These are phyloP conservation scores for Pygoscelis adeliae DNA, from an alignment of 2,113 vertebrate genomes.

Conservation along the genomic window DNA sequence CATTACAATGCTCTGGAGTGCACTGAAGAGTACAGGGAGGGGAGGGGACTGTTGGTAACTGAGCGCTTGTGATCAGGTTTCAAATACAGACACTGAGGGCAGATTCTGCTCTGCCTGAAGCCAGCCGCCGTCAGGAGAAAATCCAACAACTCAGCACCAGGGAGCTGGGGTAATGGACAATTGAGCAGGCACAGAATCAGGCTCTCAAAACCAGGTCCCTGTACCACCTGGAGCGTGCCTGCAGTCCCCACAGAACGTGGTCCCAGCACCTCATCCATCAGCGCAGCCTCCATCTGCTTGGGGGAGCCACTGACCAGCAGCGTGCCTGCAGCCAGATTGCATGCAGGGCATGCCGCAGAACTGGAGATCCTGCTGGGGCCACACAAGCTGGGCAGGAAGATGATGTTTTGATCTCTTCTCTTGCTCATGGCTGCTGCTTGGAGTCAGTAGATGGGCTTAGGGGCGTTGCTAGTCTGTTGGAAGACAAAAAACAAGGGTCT, in stretches of 20 bases:
- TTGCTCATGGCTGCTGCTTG: not conserved
- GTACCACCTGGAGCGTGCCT: not conserved
- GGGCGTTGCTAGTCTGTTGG: not conserved
- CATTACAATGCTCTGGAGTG: conserved; percentile 38
- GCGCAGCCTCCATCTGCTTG: not conserved
- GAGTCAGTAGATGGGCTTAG: not conserved
- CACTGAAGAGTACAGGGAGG: not conserved
- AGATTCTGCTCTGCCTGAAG: not conserved
- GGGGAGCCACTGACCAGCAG: not conserved
- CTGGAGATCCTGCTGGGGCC: not conserved
- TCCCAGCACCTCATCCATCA: not conserved
- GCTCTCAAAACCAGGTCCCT: not conserved
- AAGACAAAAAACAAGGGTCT: not conserved
- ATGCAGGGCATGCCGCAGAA: fast-evolving
- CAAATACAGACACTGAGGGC: not conserved
- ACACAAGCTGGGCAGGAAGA: fast-evolving
- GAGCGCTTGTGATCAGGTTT: not conserved
- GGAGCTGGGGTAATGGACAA: not conserved
- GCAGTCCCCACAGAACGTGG: not conserved
- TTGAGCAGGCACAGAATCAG: not conserved
- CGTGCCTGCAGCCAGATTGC: not conserved
- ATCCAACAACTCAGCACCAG: not conserved
- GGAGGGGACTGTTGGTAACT: not conserved
- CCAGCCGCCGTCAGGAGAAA: not conserved
- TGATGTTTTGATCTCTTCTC: not conserved